phyloP scores from a whole-genome alignment of 2,888 invertebrate genomes.

The Pediacus dermestoides region DNA sequence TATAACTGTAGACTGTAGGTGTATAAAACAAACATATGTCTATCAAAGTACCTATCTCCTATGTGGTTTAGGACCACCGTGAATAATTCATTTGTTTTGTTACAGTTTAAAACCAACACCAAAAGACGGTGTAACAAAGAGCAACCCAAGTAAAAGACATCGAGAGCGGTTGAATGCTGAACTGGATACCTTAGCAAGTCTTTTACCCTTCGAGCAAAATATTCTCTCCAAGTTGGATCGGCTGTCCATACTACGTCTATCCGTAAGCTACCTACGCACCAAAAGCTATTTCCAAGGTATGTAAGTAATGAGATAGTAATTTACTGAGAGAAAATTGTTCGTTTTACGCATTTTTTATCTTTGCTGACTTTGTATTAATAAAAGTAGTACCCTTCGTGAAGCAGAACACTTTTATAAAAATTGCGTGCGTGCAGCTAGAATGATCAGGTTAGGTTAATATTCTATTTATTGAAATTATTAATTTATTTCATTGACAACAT shows the following conservation, averaged over 20 bases:
- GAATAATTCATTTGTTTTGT: conserved; percentile 37
- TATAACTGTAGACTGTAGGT: conserved; percentile 2
- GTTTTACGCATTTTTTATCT: too few species aligned
- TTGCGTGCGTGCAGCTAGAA: conserved; percentile 14
- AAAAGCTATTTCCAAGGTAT: conserved; percentile 99
- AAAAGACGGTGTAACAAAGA: conserved; percentile 92
- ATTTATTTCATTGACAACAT: conserved; percentile 16
- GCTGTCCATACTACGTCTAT: conserved; percentile 93
- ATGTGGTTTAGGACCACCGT: background rate
- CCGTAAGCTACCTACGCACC: conserved; percentile 96
- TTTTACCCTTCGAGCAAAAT: conserved; percentile 95
- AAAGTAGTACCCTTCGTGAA: too few species aligned
- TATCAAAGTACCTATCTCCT: too few species aligned
- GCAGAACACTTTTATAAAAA: too few species aligned
- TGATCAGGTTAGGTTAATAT: conserved; percentile 14
- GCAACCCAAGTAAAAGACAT: conserved; percentile 98
- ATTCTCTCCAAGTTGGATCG: conserved; percentile 97
- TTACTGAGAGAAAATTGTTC: too few species aligned
- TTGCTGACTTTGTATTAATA: too few species aligned
- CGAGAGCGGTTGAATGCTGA: conserved; percentile 97
- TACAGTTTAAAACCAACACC: conserved; percentile 91
- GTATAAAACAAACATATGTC: background rate
- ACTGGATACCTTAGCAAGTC: conserved; percentile 91
- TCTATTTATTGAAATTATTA: conserved; percentile 15
- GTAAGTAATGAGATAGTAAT: too few species aligned